A percentile compares a stretch with the other conserved stretches of the same genome.
Conservation (phyloP, 2,888 invertebrate genomes). For the Ommatoiulus sabulosus region DNA sequence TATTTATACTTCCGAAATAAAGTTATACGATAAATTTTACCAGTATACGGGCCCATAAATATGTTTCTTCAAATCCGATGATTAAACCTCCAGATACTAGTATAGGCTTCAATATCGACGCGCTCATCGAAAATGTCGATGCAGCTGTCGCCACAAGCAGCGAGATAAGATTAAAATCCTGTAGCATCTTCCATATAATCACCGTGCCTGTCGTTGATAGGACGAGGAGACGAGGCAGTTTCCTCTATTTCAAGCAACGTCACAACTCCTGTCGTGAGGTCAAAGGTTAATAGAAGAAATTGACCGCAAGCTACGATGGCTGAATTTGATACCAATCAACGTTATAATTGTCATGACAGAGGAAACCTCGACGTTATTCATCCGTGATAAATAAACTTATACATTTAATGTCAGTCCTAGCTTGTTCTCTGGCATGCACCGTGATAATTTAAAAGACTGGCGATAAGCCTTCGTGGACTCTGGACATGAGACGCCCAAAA, state of each 20-base stretch:
- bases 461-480: not conserved
- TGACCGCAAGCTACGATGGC: not conserved
- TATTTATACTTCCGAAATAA: conserved; percentile 6
- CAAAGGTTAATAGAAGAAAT: not conserved
- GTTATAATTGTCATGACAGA: not conserved
- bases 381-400: not conserved
- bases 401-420: not conserved
- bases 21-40: not conserved
- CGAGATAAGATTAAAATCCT: conserved; percentile 8
- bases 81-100: not conserved
- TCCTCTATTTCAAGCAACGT: not conserved
- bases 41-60: not conserved
- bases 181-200: not conserved
- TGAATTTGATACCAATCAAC: not conserved
- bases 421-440: not conserved
- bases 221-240: not conserved
- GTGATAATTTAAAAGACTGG: not conserved
- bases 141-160: conserved; percentile 11
- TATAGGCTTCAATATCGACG: not conserved
- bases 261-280: not conserved
- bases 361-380: not conserved
- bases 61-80: conserved; percentile 15
- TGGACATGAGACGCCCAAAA: not conserved
- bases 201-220: not conserved
- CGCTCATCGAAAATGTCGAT: not conserved